Conservation (phyloP, 1,140 invertebrate genomes). For the Ips nitidus region DNA sequence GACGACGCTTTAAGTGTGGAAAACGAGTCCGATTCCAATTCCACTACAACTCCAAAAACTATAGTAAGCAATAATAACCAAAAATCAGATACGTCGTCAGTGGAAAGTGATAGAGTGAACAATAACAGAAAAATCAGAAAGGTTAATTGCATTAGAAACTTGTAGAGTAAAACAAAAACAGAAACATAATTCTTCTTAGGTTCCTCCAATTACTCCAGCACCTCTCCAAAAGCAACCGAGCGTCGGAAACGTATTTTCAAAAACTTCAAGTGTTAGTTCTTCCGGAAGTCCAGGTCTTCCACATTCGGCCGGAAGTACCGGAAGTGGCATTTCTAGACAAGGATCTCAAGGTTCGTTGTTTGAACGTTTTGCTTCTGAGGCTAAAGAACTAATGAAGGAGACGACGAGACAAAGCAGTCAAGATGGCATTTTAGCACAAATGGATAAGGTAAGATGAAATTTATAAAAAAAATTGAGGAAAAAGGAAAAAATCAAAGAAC, state of each 20-base stretch:
- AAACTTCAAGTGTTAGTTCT: conserved; percentile 65
- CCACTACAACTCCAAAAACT: conserved; percentile 70
- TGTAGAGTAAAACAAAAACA: conserved; percentile 43
- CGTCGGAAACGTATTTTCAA: conserved; percentile 64
- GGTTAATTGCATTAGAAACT: background rate
- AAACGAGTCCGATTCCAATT: conserved; percentile 72
- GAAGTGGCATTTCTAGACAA: conserved; percentile 64
- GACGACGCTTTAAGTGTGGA: conserved; percentile 68
- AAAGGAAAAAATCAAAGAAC: conserved; percentile 10
- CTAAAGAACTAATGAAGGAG: conserved; percentile 82
- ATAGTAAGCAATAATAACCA: conserved; percentile 62
- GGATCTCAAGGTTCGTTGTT: conserved; percentile 79
- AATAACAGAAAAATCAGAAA: conserved; percentile 48
- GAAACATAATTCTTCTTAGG: conserved; percentile 30
- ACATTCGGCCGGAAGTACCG: conserved; percentile 44
- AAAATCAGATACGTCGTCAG: conserved; percentile 51
- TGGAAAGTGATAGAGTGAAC: conserved; percentile 51
- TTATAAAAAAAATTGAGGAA: background rate
- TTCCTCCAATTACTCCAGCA: conserved; percentile 44
- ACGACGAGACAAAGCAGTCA: conserved; percentile 86
- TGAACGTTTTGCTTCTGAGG: conserved; percentile 82
- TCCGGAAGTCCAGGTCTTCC: conserved; percentile 52
- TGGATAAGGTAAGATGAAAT: conserved; percentile 72
- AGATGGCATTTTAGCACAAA: conserved; percentile 83
- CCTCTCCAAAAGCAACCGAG: conserved; percentile 62